Evolutionary conservation across 2,113 vertebrate species (phyloP).

Genomic region (Megaceryle torquata): DNA sequence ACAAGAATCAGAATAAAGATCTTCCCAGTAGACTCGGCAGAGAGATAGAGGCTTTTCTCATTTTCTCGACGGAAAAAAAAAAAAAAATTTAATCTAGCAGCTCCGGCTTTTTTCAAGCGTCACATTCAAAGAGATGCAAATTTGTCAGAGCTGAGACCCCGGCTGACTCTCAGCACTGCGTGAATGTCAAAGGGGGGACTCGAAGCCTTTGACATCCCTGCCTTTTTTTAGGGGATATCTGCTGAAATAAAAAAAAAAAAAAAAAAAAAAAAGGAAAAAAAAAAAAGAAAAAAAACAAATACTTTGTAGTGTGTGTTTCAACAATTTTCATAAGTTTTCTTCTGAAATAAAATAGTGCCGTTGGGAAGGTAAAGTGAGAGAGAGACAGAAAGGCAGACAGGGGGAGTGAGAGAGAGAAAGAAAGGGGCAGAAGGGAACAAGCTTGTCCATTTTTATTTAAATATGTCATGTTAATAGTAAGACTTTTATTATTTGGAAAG

Average conservation of each 20-base stretch:
- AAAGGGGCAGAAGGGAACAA: constrained; percentile 51
- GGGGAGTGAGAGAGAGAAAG: constrained; percentile 40
- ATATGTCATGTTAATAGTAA: neutral
- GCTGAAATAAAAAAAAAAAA: constrained; percentile 72
- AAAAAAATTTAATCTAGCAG: constrained; percentile 96
- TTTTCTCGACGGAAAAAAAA: constrained; percentile 94
- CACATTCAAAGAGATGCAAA: constrained; percentile 99
- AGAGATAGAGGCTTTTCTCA: constrained; percentile 99
- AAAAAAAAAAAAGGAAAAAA: constrained; percentile 7
- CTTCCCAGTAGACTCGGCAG: constrained; percentile 96
- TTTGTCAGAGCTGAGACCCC: constrained; percentile 90
- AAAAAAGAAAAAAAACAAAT: constrained; percentile 52
- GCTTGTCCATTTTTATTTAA: constrained; percentile 42
- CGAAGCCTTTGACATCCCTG: constrained; percentile 88
- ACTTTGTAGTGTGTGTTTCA: constrained; percentile 82
- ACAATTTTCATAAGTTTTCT: constrained; percentile 85
- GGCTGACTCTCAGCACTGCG: constrained; percentile 86
- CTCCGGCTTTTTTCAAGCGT: constrained; percentile 86
- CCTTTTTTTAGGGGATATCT: constrained; percentile 77
- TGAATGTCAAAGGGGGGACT: constrained; percentile 90
- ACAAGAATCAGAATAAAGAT: constrained; percentile 99
- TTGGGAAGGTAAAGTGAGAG: constrained; percentile 74
- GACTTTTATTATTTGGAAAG: constrained; percentile 28
- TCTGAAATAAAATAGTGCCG: constrained; percentile 79
- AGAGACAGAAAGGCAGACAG: constrained; percentile 28